These are phyloP conservation scores for Macrosiphum euphorbiae DNA, from an alignment of 2,888 invertebrate species.

Conservation along the genomic window DNA sequence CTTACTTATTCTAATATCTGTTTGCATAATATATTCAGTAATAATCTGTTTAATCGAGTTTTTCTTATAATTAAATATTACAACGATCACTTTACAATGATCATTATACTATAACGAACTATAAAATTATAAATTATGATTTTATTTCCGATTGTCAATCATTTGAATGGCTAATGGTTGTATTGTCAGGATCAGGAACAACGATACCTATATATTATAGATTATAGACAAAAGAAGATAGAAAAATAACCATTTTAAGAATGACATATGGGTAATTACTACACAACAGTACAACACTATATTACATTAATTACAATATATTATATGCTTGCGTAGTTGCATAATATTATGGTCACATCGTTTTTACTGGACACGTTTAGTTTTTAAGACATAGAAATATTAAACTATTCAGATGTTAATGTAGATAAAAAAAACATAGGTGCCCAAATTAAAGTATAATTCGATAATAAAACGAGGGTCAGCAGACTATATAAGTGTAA, in stretches of 20 bases:
- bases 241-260: neutral
- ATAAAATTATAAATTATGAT: neutral
- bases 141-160: neutral
- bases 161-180: neutral
- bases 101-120: neutral
- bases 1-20: conserved; percentile 22
- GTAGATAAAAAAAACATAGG: neutral
- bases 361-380: neutral
- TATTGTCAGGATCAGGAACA: neutral
- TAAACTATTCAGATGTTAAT: neutral
- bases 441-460: neutral
- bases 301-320: neutral
- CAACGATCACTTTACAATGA: neutral
- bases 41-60: neutral
- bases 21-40: neutral
- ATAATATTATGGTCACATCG: neutral
- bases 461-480: neutral
- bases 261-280: neutral
- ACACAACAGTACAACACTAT: neutral
- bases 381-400: neutral
- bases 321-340: neutral
- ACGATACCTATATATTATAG: neutral
- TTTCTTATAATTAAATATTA: neutral
- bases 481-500: neutral
- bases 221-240: neutral